Evolutionary conservation across 2,113 vertebrate species (phyloP), one percentile per base, ranked within the genome.

Genomic region (Xerus inauris): DNA sequence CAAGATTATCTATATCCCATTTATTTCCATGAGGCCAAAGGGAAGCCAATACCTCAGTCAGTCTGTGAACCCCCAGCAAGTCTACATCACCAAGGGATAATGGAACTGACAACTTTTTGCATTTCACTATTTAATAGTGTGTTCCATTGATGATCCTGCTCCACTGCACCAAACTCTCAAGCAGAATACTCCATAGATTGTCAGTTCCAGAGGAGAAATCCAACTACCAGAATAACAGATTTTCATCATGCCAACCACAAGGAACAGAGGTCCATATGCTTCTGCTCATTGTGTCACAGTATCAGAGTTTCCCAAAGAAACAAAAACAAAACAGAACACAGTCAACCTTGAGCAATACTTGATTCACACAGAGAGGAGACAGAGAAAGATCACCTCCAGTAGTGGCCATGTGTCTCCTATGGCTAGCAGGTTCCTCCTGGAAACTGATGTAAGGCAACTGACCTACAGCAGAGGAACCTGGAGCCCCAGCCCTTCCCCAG

Each of bases 401-500:
- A 19, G 8, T 54, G 32, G 30, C 4, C 22, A 40, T 3, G 49
- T 4, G 28, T 20, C 14, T 26, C 45, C 10, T 8, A 3, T 28
- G 14, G 11, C 35, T 51, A 95, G 20, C 19, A 1, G 10, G 5
- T 45, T 94, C 59, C 24, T 84, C 30, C 57, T 0, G 5, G 54
- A 20, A 59, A 42, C 64, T 81, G 11, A 79, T 16, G 9, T 32
- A 32, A 6, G 6, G 20, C 7, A 57, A 8, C 16, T 30, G n/a
- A 6, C 80, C 57, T 75, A 12, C 8, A 49, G 72, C 30, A 30
- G 16, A 64, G 80, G 54, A 35, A 22, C 20, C 19, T 35, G 1
- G 32, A 69, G 4, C 8, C 19, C 6, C 19, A 9, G 0, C 12
- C 0, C 12, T 85, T 57, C 38, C 2, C 16, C 8, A 11, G 3